Evolutionary conservation across 2,113 vertebrate genomes (phyloP).

Genomic region (Hydropotes inermis): DNA sequence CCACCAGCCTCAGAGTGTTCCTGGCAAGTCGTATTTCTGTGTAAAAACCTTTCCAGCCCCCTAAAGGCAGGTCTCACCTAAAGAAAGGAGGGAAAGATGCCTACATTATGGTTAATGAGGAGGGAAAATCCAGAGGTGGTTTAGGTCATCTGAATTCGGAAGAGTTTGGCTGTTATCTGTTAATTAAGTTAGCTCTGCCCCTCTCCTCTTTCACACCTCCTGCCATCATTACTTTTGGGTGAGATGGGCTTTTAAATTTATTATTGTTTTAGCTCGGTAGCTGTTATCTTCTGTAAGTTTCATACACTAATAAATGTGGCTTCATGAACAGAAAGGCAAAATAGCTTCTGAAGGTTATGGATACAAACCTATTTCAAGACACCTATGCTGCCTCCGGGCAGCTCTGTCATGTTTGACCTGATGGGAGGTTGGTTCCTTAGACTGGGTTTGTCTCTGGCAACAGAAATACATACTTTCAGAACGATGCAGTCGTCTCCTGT

Average conservation of each 20-base stretch:
- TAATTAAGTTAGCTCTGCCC: rapidly evolving
- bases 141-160: rapidly evolving
- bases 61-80: neutral
- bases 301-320: rapidly evolving
- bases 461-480: neutral
- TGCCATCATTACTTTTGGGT: rapidly evolving
- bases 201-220: rapidly evolving
- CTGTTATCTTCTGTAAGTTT: rapidly evolving
- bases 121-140: neutral
- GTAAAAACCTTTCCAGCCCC: neutral
- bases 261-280: neutral
- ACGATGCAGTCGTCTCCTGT: rapidly evolving
- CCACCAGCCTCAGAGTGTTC: neutral
- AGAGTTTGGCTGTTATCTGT: rapidly evolving
- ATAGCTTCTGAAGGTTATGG: neutral
- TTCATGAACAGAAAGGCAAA: neutral
- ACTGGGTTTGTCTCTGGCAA: neutral
- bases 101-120: rapidly evolving
- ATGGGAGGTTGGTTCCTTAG: neutral
- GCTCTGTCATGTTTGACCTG: rapidly evolving
- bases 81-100: neutral
- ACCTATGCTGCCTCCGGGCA: rapidly evolving
- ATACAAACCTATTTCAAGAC: neutral
- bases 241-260: neutral
- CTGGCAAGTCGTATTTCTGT: neutral